Conservation (phyloP, 2,113 vertebrate species). For the Phalacrocorax brasilianus region DNA sequence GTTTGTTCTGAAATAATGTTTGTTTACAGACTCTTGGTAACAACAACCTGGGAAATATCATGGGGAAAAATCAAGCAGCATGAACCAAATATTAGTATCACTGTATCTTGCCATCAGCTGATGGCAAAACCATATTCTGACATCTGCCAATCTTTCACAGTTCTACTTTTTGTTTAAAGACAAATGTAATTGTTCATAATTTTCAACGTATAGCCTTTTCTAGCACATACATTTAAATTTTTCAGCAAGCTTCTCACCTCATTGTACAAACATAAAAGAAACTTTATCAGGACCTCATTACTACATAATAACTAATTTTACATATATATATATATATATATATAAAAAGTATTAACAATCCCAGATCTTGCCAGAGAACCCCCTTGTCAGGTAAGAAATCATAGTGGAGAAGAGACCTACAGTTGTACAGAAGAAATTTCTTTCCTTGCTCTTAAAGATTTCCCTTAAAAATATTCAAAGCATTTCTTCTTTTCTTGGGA, state of each 20-base stretch:
- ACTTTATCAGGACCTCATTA: neutral
- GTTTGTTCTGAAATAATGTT: neutral
- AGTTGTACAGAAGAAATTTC: too few relatives aligned
- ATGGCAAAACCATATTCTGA: neutral
- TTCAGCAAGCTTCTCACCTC: neutral
- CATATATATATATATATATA: neutral
- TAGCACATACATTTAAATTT: neutral
- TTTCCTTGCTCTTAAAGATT: neutral
- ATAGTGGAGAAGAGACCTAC: neutral
- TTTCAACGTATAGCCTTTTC: neutral
- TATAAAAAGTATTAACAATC: neutral
- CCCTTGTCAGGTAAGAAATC: neutral
- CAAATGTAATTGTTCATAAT: neutral
- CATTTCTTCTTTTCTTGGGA: neutral
- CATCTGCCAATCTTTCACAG: neutral
- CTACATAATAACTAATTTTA: neutral
- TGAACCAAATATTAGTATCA: neutral
- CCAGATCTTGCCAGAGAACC: neutral
- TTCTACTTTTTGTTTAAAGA: neutral
- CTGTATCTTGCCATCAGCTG: neutral
- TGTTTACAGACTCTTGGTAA: neutral
- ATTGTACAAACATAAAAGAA: neutral
- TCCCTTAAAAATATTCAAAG: neutral
- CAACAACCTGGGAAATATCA: rapidly evolving
- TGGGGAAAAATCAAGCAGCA: neutral